Conservation (phyloP, 2,797 vertebrate species). For the Pangasius larnaudii region DNA sequence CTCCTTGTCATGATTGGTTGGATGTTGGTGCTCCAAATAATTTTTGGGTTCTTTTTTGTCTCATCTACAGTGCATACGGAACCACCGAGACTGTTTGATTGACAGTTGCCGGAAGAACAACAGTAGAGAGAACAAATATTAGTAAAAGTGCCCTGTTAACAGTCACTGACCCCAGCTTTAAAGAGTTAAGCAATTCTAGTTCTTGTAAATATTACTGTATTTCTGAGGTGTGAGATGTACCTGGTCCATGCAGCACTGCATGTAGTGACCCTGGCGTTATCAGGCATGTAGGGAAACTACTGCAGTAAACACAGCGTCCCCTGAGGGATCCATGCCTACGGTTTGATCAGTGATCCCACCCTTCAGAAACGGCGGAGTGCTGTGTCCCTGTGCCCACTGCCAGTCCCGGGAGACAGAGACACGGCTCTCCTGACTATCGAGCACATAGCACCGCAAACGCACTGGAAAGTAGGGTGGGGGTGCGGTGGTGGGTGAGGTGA, state of each 20-base stretch:
- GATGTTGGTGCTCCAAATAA: background rate
- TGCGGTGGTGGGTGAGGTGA: slow-evolving; percentile 68
- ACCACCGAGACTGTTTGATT: slow-evolving; percentile 5
- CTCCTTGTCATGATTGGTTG: background rate
- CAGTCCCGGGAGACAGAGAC: slow-evolving; percentile 52
- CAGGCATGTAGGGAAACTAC: slow-evolving; percentile 75
- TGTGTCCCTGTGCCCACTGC: slow-evolving; percentile 55
- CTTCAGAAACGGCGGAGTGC: slow-evolving; percentile 40
- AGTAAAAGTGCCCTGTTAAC: background rate
- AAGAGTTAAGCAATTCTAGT: background rate
- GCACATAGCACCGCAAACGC: slow-evolving; percentile 19
- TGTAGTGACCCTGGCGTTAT: slow-evolving; percentile 65
- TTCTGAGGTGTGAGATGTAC: background rate
- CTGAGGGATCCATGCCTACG: slow-evolving; percentile 47
- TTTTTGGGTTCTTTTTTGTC: background rate
- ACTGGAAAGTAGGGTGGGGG: slow-evolving; percentile 32
- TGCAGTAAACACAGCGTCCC: slow-evolving; percentile 69
- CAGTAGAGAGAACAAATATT: background rate
- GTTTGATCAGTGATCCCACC: slow-evolving; percentile 61
- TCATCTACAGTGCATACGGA: background rate
- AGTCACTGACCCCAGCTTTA: background rate
- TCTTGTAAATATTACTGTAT: background rate
- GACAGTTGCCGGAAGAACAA: background rate
- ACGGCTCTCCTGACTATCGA: slow-evolving; percentile 41
- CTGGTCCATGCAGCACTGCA: background rate